phyloP scores from a whole-genome alignment of 2,888 invertebrate genomes.

The Phortica magna region DNA sequence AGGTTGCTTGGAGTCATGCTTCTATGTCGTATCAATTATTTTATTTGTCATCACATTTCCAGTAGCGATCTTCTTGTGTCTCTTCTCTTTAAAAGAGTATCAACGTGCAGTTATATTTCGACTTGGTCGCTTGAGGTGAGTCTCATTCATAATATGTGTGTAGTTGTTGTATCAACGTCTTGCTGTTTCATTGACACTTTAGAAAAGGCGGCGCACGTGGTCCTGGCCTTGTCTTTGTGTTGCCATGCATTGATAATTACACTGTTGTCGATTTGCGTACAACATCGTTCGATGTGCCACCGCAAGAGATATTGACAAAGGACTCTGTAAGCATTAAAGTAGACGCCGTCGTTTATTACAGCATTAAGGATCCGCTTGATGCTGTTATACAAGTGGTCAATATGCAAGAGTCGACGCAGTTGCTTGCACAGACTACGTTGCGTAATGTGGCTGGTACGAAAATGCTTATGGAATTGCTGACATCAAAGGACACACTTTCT shows the following conservation, averaged over 20 bases:
- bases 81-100: conserved; percentile 79
- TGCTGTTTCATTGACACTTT: neutral
- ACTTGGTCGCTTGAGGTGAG: conserved; percentile 78
- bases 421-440: conserved; percentile 89
- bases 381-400: conserved; percentile 84
- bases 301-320: conserved; percentile 86
- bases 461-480: conserved; percentile 92
- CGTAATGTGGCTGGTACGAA: conserved; percentile 94
- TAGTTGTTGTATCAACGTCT: neutral
- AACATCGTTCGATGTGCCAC: conserved; percentile 81
- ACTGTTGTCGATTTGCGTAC: conserved; percentile 81
- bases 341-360: conserved; percentile 91
- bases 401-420: conserved; percentile 83
- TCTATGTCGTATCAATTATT: conserved; percentile 36
- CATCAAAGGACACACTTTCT: conserved; percentile 92
- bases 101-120: conserved; percentile 82
- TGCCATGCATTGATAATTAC: conserved; percentile 82
- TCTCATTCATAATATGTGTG: neutral
- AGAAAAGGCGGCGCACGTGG: conserved; percentile 79
- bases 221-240: conserved; percentile 80
- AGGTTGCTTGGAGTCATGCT: conserved; percentile 30
- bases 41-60: conserved; percentile 64
- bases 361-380: conserved; percentile 85
- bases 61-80: conserved; percentile 60
- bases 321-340: conserved; percentile 95